phyloP scores from a whole-genome alignment of 2,113 vertebrate genomes.

The Aegotheles bennettii region DNA sequence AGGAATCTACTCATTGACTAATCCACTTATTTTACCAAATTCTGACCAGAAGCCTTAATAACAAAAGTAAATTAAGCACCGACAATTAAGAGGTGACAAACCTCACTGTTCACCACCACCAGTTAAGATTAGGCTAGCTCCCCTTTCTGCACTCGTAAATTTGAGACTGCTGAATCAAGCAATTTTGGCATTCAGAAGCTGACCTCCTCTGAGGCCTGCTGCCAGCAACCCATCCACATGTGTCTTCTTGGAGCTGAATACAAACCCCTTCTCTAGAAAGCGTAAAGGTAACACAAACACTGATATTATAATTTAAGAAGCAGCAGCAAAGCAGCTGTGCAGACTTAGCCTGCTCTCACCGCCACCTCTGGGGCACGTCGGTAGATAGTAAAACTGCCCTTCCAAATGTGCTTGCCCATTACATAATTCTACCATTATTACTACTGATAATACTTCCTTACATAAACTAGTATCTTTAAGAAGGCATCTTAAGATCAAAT shows the following conservation, averaged over 20 bases:
- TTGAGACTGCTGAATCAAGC: not conserved
- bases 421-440: not conserved
- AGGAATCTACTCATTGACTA: not conserved
- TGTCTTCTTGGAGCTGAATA: not conserved
- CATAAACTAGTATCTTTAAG: not conserved
- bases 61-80: not conserved
- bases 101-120: not conserved
- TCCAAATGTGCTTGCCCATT: not conserved
- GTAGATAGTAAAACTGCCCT: not conserved
- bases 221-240: not conserved
- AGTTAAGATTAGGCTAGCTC: not conserved
- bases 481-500: not conserved
- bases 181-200: not conserved
- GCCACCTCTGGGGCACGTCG: not conserved
- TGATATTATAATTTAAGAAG: not conserved
- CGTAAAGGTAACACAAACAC: not conserved
- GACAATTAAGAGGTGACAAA: not conserved
- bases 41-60: not conserved
- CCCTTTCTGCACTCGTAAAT: not conserved
- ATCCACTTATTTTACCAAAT: not conserved
- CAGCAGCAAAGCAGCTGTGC: not conserved
- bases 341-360: not conserved
- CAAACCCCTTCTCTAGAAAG: not conserved
- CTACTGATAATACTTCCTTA: not conserved
- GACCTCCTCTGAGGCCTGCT: not conserved